These are phyloP conservation scores for Melinaea menophilus DNA, from an alignment of 2,888 invertebrate species.

Conservation along the genomic window DNA sequence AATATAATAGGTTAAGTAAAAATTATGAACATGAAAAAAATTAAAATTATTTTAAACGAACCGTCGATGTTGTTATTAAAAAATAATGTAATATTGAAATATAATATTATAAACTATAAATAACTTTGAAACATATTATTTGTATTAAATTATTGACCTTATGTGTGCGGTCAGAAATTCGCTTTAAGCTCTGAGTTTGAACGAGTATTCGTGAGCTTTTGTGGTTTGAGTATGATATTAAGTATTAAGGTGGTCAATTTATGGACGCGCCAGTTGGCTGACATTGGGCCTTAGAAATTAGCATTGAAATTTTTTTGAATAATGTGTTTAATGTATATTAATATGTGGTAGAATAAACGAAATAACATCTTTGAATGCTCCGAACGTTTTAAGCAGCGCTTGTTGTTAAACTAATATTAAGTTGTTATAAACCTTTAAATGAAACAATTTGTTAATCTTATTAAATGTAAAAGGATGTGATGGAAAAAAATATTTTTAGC, in stretches of 20 bases:
- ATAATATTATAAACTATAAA: not conserved
- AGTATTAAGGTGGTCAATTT: constrained; percentile 37
- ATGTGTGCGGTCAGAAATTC: not conserved
- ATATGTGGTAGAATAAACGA: not conserved
- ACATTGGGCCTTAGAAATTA: constrained; percentile 32
- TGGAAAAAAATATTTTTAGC: too few species aligned
- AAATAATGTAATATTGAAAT: not conserved
- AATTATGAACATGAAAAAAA: not conserved
- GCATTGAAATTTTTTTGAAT: constrained; percentile 17
- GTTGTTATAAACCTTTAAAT: too few species aligned
- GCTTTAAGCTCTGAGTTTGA: constrained; percentile 9
- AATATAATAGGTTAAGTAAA: too few species aligned
- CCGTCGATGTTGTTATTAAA: not conserved
- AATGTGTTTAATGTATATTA: not conserved
- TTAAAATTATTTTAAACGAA: not conserved
- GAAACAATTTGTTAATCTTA: too few species aligned
- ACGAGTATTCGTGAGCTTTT: constrained; percentile 31
- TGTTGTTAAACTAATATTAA: too few species aligned
- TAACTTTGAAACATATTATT: not conserved
- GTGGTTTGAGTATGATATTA: constrained; percentile 34
- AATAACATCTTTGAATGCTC: not conserved
- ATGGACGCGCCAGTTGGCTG: constrained; percentile 32
- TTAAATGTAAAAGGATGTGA: too few species aligned
- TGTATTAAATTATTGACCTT: not conserved
- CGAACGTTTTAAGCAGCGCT: too few species aligned